phyloP scores from a whole-genome alignment of 2,888 invertebrate species.

The Clunio marinus region DNA sequence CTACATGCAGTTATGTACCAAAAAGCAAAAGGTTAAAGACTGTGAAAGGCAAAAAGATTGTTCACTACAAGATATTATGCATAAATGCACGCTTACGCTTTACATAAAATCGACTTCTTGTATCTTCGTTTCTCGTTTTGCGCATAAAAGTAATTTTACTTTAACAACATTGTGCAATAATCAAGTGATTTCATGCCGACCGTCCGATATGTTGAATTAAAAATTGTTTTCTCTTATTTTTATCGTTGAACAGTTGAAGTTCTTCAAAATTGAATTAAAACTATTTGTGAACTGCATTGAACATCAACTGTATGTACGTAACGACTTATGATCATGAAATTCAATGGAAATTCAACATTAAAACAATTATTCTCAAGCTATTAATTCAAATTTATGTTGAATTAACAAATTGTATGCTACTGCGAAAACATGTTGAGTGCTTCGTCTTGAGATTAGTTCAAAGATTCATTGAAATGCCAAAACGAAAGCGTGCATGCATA shows the following conservation, averaged over 20 bases:
- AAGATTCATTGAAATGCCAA: slow-evolving; percentile 1
- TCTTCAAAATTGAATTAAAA: neutral
- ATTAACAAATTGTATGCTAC: slow-evolving; percentile 1
- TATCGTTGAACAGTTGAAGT: no score
- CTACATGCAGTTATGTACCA: slow-evolving; percentile 16
- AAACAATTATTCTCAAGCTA: neutral
- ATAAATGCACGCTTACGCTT: slow-evolving; percentile 18
- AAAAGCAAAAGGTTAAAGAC: slow-evolving; percentile 13
- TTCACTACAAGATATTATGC: neutral
- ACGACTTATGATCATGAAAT: neutral
- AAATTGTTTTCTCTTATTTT: no score
- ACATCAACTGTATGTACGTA: neutral
- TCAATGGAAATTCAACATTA: no score
- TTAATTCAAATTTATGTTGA: slow-evolving; percentile 12
- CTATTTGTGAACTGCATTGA: neutral
- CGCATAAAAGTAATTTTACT: neutral
- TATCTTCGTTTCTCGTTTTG: neutral
- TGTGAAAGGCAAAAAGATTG: slow-evolving; percentile 21
- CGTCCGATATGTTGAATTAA: neutral
- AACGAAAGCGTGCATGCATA: neutral
- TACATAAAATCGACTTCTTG: slow-evolving; percentile 16
- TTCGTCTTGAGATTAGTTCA: no score
- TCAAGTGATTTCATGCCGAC: slow-evolving; percentile 19
- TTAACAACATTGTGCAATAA: neutral
- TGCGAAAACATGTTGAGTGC: neutral